These are phyloP conservation scores for Rhimphoctona megacephalus DNA, from an alignment of 2,888 invertebrate species.

Conservation along the genomic window DNA sequence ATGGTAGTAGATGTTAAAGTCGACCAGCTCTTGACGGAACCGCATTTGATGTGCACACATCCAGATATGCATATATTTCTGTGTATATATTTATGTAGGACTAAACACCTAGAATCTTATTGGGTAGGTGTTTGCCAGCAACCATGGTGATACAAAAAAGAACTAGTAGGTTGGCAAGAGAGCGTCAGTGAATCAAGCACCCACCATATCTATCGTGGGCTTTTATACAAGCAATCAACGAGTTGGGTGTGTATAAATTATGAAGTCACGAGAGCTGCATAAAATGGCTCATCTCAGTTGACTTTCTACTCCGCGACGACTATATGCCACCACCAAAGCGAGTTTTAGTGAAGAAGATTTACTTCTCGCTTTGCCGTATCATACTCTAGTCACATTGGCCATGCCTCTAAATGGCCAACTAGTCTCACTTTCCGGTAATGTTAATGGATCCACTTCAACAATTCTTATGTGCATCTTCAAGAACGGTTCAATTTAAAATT, in stretches of 20 bases:
- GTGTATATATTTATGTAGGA: not conserved
- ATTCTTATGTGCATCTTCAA: not conserved
- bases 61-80: constrained; percentile 8
- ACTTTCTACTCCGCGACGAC: constrained; percentile 1
- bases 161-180: constrained; percentile 23
- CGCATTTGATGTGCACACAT: constrained; percentile 16
- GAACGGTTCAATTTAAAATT: not conserved
- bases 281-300: constrained; percentile 13
- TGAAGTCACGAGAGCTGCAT: constrained; percentile 49
- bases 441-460: not conserved
- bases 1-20: constrained; percentile 57
- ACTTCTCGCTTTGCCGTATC: constrained; percentile 26
- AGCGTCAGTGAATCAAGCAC: constrained; percentile 71
- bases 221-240: constrained; percentile 54
- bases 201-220: constrained; percentile 32
- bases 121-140: constrained; percentile 66
- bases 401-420: not conserved
- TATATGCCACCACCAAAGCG: constrained; percentile 36
- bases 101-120: not conserved
- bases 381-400: constrained; percentile 2
- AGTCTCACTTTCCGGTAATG: too few species aligned
- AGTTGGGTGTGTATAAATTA: constrained; percentile 75
- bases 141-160: constrained; percentile 71
- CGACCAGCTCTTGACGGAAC: constrained; percentile 43
- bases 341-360: constrained; percentile 19